Evolutionary conservation across 2,888 invertebrate species (phyloP).

Genomic region (Ectemnius continuus): DNA sequence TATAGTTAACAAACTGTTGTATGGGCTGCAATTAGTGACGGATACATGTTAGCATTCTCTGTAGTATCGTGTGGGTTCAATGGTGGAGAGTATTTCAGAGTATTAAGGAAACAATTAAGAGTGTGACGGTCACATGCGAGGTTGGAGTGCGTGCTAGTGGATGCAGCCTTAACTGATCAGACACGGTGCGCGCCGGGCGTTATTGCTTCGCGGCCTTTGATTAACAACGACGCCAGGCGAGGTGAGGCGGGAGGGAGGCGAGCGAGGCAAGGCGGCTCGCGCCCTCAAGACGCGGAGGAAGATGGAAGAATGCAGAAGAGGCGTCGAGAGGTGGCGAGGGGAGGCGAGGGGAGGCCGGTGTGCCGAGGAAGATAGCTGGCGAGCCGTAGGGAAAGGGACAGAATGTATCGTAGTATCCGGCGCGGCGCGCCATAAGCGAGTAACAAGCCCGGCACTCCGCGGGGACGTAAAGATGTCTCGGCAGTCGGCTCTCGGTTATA

Average conservation of each 20-base stretch:
- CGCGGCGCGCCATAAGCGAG: conserved; percentile 55
- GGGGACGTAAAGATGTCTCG: conserved; percentile 76
- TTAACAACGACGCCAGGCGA: conserved; percentile 68
- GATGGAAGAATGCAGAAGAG: conserved; percentile 10
- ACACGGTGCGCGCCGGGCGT: conserved; percentile 35
- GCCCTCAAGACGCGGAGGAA: neutral
- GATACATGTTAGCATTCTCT: no score
- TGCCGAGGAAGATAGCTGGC: conserved; percentile 7
- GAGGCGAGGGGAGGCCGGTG: conserved; percentile 4
- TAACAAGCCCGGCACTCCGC: conserved; percentile 70
- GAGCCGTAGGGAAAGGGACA: conserved; percentile 27
- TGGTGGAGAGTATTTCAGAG: no score
- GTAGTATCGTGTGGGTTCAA: no score
- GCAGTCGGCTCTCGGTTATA: conserved; percentile 73
- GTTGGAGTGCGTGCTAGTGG: conserved; percentile 31
- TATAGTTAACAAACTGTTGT: no score
- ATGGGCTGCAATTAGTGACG: no score
- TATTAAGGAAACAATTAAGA: neutral
- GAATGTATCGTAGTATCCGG: conserved; percentile 41
- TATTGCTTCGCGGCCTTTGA: conserved; percentile 64
- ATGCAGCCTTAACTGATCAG: conserved; percentile 27
- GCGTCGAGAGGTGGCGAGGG: conserved; percentile 3
- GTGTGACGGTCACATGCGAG: neutral
- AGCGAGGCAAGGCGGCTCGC: conserved; percentile 46
- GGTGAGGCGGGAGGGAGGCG: conserved; percentile 10